Conservation (phyloP, 2,888 invertebrate genomes). For the Brachypterus glaber region DNA sequence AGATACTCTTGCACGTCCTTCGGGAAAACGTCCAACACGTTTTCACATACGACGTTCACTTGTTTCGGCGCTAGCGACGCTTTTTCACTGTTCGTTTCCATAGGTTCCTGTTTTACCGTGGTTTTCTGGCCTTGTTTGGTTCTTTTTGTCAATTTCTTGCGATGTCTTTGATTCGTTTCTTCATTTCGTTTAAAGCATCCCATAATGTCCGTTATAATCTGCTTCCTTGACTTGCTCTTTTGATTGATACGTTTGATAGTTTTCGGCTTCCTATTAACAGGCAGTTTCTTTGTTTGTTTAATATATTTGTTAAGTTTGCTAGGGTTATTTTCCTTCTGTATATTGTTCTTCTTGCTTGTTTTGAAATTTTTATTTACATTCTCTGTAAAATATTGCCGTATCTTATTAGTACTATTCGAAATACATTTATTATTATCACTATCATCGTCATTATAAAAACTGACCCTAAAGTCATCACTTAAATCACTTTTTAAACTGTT, state of each 20-base stretch:
- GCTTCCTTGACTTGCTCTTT: no score
- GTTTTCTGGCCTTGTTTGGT: constrained; percentile 7
- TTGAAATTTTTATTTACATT: no score
- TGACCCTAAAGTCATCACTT: background rate
- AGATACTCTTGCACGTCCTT: constrained; percentile 24
- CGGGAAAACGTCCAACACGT: constrained; percentile 27
- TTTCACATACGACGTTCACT: constrained; percentile 23
- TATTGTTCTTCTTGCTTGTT: no score
- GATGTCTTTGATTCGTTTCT: background rate
- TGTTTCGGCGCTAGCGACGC: constrained; percentile 24
- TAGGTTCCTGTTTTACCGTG: background rate
- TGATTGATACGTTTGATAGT: no score
- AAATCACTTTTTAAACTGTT: background rate
- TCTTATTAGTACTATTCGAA: no score
- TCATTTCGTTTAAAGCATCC: no score
- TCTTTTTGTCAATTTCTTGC: constrained; percentile 5
- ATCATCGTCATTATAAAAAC: background rate
- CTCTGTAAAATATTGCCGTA: no score
- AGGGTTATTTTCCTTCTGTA: no score
- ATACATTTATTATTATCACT: background rate
- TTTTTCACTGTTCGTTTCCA: constrained; percentile 11
- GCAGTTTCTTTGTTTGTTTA: background rate
- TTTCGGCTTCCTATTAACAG: no score
- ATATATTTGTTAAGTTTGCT: no score
- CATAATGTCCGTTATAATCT: no score